phyloP scores from a whole-genome alignment of 2,797 vertebrate genomes.

The Micromesistius poutassou region DNA sequence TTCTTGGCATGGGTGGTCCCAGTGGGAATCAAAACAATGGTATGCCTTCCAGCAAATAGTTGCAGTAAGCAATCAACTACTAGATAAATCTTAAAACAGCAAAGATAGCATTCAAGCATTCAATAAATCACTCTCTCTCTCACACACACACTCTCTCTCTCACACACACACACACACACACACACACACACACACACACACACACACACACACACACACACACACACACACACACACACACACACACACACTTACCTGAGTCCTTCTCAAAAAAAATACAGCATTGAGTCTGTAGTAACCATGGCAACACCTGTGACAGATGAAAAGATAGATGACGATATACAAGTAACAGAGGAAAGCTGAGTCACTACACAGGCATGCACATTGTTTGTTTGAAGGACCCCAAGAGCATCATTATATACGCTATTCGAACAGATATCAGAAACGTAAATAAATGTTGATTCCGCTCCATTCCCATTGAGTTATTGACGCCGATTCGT shows the following conservation, averaged over 20 bases:
- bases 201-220: conserved; percentile 19
- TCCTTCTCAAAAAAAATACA: conserved; percentile 77
- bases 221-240: background rate
- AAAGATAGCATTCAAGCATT: background rate
- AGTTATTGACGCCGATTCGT: background rate
- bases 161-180: too few relatives aligned
- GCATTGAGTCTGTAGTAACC: conserved; percentile 77
- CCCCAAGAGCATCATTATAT: background rate
- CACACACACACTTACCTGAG: conserved; percentile 67
- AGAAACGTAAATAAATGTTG: background rate
- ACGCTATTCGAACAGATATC: background rate
- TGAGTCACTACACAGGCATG: conserved; percentile 54
- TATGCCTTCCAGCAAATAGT: background rate
- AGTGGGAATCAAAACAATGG: background rate
- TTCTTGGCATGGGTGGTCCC: background rate
- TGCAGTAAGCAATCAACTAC: background rate
- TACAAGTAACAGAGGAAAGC: conserved; percentile 69
- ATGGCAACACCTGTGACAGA: conserved; percentile 79
- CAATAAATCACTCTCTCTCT: background rate
- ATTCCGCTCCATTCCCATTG: background rate
- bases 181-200: conserved; percentile 14
- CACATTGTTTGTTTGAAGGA: conserved; percentile 33
- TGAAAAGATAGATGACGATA: conserved; percentile 68
- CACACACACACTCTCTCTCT: conserved; percentile 25
- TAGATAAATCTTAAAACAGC: background rate